Percentiles rank a stretch among this genome's conserved stretches.
Conservation (phyloP, 2,888 invertebrate genomes). For the Ophion costatus region DNA sequence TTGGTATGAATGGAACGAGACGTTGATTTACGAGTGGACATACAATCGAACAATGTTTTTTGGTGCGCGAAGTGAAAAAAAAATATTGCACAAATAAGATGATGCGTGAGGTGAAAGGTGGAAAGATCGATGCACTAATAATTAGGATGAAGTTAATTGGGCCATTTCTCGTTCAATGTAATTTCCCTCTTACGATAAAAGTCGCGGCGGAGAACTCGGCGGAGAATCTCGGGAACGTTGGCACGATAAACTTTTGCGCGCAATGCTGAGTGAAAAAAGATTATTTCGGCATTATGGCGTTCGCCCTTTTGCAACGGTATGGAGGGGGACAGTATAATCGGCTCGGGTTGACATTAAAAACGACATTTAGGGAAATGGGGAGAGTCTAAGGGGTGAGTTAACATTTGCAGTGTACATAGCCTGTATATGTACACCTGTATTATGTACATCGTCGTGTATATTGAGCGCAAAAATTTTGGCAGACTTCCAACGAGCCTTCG, state of each 20-base stretch:
- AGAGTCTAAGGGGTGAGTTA: slow-evolving; percentile 20
- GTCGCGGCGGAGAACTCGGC: neutral
- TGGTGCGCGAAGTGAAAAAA: neutral
- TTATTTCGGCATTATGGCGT: slow-evolving; percentile 29
- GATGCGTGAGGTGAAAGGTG: neutral
- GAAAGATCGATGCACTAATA: neutral
- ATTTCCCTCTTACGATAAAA: slow-evolving; percentile 7
- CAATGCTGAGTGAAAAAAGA: slow-evolving; percentile 12
- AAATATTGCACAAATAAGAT: neutral
- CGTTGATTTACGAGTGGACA: neutral
- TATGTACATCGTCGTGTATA: slow-evolving; percentile 67
- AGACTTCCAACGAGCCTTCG: slow-evolving; percentile 72
- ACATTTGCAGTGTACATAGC: slow-evolving; percentile 32
- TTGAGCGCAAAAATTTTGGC: slow-evolving; percentile 77
- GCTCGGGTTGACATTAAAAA: slow-evolving; percentile 39
- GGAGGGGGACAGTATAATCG: neutral
- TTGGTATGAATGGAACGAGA: neutral
- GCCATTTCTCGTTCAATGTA: slow-evolving; percentile 10
- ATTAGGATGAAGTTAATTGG: neutral
- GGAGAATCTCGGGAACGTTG: neutral
- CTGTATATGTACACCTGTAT: slow-evolving; percentile 15
- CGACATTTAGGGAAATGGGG: slow-evolving; percentile 8
- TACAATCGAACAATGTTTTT: neutral
- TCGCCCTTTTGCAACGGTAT: slow-evolving; percentile 22
- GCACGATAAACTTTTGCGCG: slow-evolving; percentile 32